Evolutionary conservation across 2,797 vertebrate genomes (phyloP).

Genomic region (Hemitrygon akajei): DNA sequence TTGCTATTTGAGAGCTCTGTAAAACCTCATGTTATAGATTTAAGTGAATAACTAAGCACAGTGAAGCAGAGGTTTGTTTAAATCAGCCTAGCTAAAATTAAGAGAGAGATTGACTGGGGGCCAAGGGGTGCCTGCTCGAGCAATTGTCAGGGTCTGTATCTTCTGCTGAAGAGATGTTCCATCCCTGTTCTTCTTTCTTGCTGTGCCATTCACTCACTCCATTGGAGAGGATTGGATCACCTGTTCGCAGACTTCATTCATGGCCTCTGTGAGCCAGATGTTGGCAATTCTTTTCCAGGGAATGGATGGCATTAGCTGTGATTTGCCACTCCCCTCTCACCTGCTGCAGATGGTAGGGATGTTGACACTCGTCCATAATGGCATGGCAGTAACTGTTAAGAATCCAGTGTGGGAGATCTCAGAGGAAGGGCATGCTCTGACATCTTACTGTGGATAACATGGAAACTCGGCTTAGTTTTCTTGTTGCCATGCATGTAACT

Average conservation of each 20-base stretch:
- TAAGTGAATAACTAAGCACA: background rate
- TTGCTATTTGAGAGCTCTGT: background rate
- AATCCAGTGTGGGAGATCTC: background rate
- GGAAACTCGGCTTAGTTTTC: background rate
- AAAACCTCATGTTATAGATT: background rate
- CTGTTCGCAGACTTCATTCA: background rate
- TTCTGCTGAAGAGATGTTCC: background rate
- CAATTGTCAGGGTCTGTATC: background rate
- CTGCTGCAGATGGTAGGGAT: background rate
- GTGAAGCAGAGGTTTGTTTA: background rate
- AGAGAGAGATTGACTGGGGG: background rate
- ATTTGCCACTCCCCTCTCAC: background rate
- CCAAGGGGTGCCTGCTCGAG: background rate
- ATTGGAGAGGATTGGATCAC: background rate
- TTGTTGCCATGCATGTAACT: background rate
- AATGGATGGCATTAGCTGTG: background rate
- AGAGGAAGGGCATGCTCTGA: background rate
- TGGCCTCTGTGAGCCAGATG: background rate
- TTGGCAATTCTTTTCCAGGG: background rate
- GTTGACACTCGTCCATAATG: background rate
- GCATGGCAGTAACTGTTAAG: background rate
- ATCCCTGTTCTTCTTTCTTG: background rate
- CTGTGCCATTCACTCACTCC: background rate
- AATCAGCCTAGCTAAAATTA: background rate
- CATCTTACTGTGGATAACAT: background rate